A percentile compares a stretch with the other conserved stretches of the same genome.
phyloP scores from a whole-genome alignment of 2,113 vertebrate genomes.

The Solea solea region DNA sequence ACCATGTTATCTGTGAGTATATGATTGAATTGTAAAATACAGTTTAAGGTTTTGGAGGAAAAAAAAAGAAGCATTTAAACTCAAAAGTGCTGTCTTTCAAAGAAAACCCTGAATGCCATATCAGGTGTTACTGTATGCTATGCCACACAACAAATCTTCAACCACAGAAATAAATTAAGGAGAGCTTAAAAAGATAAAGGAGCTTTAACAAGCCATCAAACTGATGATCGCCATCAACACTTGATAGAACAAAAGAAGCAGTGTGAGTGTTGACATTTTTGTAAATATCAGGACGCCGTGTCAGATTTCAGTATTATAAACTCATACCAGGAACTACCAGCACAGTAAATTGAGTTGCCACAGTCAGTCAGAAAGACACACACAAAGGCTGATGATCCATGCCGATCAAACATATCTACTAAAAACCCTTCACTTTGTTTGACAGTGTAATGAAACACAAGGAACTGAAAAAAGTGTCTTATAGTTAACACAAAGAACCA shows the following conservation, averaged over 20 bases:
- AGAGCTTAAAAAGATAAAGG: slow-evolving; percentile 1
- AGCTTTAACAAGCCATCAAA: slow-evolving; percentile 8
- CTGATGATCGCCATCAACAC: slow-evolving; percentile 4
- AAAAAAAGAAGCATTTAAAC: neutral
- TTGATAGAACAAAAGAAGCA: slow-evolving; percentile 11
- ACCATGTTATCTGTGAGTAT: neutral
- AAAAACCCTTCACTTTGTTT: too few relatives aligned
- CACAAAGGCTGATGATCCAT: slow-evolving; percentile 37
- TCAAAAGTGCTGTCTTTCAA: neutral
- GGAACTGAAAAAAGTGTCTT: slow-evolving; percentile 10
- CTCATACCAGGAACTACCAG: slow-evolving; percentile 55
- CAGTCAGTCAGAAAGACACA: slow-evolving; percentile 30
- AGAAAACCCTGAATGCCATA: neutral
- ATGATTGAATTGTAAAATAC: neutral
- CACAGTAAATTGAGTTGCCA: slow-evolving; percentile 68
- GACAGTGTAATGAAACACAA: slow-evolving; percentile 4
- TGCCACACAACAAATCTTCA: neutral
- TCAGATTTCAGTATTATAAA: slow-evolving; percentile 47
- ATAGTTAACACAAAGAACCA: slow-evolving; percentile 14
- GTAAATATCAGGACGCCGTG: slow-evolving; percentile 15
- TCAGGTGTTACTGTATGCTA: neutral
- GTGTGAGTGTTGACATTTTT: slow-evolving; percentile 16
- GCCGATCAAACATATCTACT: slow-evolving; percentile 56
- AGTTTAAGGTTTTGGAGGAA: neutral
- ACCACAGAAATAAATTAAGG: neutral